Percentiles rank a stretch among this genome's conserved stretches.
Evolutionary conservation across 2,888 invertebrate genomes (phyloP).

Genomic region (Micoletzkya japonica): DNA sequence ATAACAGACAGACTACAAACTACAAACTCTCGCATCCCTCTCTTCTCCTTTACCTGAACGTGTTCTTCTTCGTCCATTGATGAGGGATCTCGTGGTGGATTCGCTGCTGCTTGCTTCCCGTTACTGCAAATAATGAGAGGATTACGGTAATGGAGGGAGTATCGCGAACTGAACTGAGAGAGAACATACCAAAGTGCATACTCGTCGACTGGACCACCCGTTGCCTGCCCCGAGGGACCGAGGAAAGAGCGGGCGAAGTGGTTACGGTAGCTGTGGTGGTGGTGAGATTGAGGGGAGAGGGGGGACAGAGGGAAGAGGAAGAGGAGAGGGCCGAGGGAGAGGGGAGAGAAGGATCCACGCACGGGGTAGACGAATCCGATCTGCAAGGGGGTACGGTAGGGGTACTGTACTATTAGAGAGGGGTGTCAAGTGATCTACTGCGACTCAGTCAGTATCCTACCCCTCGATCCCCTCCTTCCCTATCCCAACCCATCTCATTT

Average conservation of each 20-base stretch:
- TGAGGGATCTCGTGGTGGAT: conserved; percentile 30
- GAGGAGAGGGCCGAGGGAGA: conserved; percentile 14
- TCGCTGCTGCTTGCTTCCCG: conserved; percentile 10
- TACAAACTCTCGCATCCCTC: too few relatives aligned
- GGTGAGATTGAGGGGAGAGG: conserved; percentile 27
- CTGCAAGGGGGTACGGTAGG: too few relatives aligned
- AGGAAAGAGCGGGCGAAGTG: conserved; percentile 6
- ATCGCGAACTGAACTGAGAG: too few relatives aligned
- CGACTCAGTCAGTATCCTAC: too few relatives aligned
- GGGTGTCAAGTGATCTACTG: too few relatives aligned
- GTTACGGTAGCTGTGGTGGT: conserved; percentile 17
- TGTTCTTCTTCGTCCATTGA: conserved; percentile 20
- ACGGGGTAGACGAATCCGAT: too few relatives aligned
- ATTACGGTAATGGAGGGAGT: too few relatives aligned
- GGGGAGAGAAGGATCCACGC: neutral
- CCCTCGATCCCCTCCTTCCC: neutral
- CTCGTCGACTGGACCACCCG: conserved; percentile 42
- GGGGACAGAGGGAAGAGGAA: conserved; percentile 30
- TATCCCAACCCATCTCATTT: neutral
- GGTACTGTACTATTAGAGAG: too few relatives aligned
- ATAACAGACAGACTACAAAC: too few relatives aligned
- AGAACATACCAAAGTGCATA: conserved; percentile 47
- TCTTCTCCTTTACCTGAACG: conserved; percentile 18
- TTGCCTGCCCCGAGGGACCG: conserved; percentile 13
- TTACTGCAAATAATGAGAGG: too few relatives aligned